A percentile compares a stretch with the other conserved stretches of the same genome.
These are phyloP conservation scores for Melipona bicolor DNA, from an alignment of 2,888 invertebrate genomes.

Conservation along the genomic window DNA sequence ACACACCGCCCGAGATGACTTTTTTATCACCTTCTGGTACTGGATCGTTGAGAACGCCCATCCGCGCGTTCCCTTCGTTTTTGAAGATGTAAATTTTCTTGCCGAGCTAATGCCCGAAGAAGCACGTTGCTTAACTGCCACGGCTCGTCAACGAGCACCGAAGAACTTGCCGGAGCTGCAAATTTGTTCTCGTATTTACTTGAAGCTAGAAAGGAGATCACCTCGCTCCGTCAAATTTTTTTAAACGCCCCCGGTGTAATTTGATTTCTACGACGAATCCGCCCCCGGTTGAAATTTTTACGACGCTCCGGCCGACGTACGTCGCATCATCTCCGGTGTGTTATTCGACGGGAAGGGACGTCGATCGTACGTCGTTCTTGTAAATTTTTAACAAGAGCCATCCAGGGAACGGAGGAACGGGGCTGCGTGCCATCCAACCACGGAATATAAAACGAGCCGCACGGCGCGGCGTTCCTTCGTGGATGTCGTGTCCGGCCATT, in stretches of 20 bases:
- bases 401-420: constrained; percentile 7
- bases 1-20: constrained; percentile 15
- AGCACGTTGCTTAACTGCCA: constrained; percentile 20
- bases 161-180: background rate
- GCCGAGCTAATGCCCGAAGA: background rate
- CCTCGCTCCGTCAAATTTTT: constrained; percentile 13
- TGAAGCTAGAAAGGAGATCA: background rate
- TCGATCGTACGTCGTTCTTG: constrained; percentile 42
- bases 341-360: constrained; percentile 29
- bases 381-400: constrained; percentile 52
- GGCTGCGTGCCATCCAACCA: constrained; percentile 30
- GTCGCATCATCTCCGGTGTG: constrained; percentile 28
- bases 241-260: background rate
- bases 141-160: background rate
- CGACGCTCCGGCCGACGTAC: background rate
- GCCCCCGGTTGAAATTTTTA: constrained; percentile 6
- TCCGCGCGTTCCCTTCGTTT: constrained; percentile 21
- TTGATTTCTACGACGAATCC: constrained; percentile 1
- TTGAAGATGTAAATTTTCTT: constrained; percentile 38
- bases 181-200: background rate
- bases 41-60: constrained; percentile 1
- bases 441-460: constrained; percentile 60
- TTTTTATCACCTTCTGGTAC: constrained; percentile 27
- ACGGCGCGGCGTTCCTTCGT: constrained; percentile 27
- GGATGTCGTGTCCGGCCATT: constrained; percentile 56